phyloP scores from a whole-genome alignment of 2,888 invertebrate species.

The Andrena haemorrhoa region DNA sequence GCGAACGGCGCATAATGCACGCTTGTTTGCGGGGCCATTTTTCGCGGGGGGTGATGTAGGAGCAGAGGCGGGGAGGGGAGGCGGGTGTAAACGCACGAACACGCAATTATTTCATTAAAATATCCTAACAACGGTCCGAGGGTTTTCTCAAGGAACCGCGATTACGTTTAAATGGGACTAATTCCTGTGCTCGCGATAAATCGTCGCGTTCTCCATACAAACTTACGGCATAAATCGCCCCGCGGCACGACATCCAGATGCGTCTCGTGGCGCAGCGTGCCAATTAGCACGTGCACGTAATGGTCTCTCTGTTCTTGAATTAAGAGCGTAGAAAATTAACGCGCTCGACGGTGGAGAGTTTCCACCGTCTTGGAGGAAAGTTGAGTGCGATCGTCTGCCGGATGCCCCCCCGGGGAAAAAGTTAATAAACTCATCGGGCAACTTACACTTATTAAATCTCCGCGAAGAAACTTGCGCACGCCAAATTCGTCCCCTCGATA shows the following conservation, averaged over 20 bases:
- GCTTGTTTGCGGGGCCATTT: slow-evolving; percentile 47
- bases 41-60: neutral
- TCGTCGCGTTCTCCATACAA: slow-evolving; percentile 26
- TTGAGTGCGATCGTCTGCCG: slow-evolving; percentile 5
- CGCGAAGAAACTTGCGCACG: slow-evolving; percentile 38
- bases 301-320: neutral
- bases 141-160: slow-evolving; percentile 41
- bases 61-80: neutral
- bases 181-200: slow-evolving; percentile 32
- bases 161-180: slow-evolving; percentile 28
- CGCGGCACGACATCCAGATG: slow-evolving; percentile 31
- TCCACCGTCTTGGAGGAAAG: neutral
- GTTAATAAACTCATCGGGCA: slow-evolving; percentile 50
- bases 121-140: slow-evolving; percentile 9
- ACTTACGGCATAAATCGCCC: neutral
- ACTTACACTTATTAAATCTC: slow-evolving; percentile 60
- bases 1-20: slow-evolving; percentile 52
- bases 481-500: slow-evolving; percentile 47
- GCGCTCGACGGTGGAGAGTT: no score
- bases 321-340: neutral
- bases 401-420: neutral
- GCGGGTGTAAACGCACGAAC: slow-evolving; percentile 31
- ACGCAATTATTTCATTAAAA: slow-evolving; percentile 63
- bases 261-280: slow-evolving; percentile 22
- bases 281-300: slow-evolving; percentile 25